Evolutionary conservation across 2,113 vertebrate species (phyloP).

Genomic region (Struthio camelus): DNA sequence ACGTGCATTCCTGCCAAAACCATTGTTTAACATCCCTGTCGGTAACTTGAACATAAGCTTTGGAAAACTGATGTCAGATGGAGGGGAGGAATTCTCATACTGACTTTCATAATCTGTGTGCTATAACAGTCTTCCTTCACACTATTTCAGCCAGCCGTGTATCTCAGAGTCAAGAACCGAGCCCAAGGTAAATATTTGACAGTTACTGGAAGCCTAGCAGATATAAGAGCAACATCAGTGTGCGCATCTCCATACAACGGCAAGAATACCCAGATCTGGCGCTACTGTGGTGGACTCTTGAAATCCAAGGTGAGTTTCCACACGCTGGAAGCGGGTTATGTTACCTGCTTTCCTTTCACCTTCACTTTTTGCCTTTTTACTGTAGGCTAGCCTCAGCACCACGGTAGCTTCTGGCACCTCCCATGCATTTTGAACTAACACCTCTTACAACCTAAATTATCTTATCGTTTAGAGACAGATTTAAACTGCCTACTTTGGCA

Average conservation of each 20-base stretch:
- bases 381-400: not conserved
- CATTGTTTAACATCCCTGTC: accelerated
- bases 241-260: constrained; percentile 57
- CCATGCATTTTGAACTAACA: not conserved
- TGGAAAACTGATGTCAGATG: accelerated
- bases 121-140: not conserved
- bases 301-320: constrained; percentile 80
- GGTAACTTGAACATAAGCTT: accelerated
- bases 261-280: constrained; percentile 80
- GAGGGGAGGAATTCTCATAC: not conserved
- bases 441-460: not conserved
- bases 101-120: accelerated
- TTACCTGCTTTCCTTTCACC: not conserved
- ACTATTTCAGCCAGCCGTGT: constrained; percentile 74
- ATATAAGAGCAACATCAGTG: constrained; percentile 71
- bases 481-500: not conserved
- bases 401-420: not conserved
- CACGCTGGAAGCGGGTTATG: not conserved
- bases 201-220: constrained; percentile 53
- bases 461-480: accelerated
- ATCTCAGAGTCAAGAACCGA: constrained; percentile 79
- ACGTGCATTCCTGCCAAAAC: not conserved
- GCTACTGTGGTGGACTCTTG: constrained; percentile 79
- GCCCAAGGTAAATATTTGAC: constrained; percentile 77
- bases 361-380: not conserved